Base-by-base conservation (phyloP, 1,140 invertebrate genomes). In the Drosophila hydei region DNA sequence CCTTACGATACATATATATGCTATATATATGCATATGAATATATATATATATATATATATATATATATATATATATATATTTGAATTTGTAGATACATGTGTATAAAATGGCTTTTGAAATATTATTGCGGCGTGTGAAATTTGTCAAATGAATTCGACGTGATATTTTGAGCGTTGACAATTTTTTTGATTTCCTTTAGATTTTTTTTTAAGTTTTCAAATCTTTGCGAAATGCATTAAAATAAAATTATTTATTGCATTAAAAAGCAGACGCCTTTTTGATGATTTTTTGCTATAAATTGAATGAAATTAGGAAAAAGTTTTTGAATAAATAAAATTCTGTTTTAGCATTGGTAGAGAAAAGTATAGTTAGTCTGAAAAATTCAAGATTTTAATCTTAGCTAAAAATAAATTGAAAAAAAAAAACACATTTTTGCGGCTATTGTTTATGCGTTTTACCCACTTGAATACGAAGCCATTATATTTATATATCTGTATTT, bases 371-470 rank as follows among this genome's bases (percentile, higher is more conserved):
- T 16, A 42, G 5, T 14, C 14, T 16, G 5, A 42, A 42, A 2
- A 42, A 16, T 16, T 42, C n/a, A 7, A 42, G 5, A 16, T 42
- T 42, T 42, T 42, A 42, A 42, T 42, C 38, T 42, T 7, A 8
- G 36, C 38, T 72, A 76, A 73, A 84, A 79, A 79, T 79, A 84
- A 58, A 1, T 9, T 8, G 4, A 4, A 30, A 4, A 14, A n/a
- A 23, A n/a, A 51, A 65, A 43, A 68, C 73, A 78, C 43, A 77
- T 59, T 19, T 48, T 52, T 64, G 27, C 42, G 65, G 33, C 59
- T 36, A 52, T 81, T 77, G 59, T 81, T 81, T 77, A 73, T 77
- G 59, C 40, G 56, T 55, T 63, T 52, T 38, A 42, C 9, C 61
- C 75, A 78, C 59, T 84, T 78, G 61, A 62, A 19, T 50, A 33